Evolutionary conservation across 2,797 vertebrate species (phyloP), one percentile per base, ranked within the genome.

Genomic region (Macroramphosus scolopax): DNA sequence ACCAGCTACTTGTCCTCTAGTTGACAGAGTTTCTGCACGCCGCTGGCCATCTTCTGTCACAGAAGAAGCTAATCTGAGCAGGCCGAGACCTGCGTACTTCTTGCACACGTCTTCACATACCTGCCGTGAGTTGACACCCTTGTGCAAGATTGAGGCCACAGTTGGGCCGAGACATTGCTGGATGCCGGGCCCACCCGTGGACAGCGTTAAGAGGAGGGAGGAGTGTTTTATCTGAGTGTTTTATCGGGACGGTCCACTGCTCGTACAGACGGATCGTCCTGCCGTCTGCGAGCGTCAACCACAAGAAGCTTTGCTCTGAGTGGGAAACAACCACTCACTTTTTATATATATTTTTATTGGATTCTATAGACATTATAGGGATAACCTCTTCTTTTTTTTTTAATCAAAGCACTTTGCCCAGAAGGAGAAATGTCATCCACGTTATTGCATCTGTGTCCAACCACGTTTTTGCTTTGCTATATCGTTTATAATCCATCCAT

Each of bases 401-500:
- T n/a, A 32, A 42, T 68, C 25, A 28, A 73, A 80, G 82, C 80
- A 83, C 80, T 81, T 81, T 81, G 49, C 41, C 44, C 9, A 54
- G 24, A 59, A 56, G 62, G 42, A 32, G 16, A 59, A 63, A 48
- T 18, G 33, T 36, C 32, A 10, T 40, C 37, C 29, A 40, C 34
- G 15, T 13, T 22, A 28, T 43, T 12, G 22, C 34, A 55, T 62
- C 13, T 22, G 5, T 24, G 22, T 68, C 45, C 36, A 31, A 25
- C 15, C 16, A 39, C 1, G 1, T 31, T 35, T 9, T 24, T 36
- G 4, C 52, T 35, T 38, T 46, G n/a, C 18, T 29, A 15, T 63
- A 52, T 71, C 16, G 18, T 62, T 58, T 53, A 25, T 58, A 42
- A 55, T 69, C 53, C 62, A 24, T 67, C 53, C 60, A 61, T 49